phyloP scores from a whole-genome alignment of 2,113 vertebrate genomes.

The Procapra przewalskii region DNA sequence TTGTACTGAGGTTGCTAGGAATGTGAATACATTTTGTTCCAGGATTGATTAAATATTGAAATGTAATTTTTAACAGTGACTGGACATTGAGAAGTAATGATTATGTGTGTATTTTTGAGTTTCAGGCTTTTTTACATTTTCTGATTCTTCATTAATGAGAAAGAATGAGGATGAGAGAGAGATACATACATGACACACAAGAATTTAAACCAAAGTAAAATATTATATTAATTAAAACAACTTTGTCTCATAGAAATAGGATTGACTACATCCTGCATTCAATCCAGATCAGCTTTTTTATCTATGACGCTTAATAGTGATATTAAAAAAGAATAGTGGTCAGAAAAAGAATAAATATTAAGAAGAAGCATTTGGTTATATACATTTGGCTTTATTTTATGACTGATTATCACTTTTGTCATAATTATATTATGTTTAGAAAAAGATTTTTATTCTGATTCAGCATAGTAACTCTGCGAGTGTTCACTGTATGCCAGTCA shows the following conservation, averaged over 20 bases:
- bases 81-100: constrained; percentile 38
- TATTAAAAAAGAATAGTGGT: background rate
- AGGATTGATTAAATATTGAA: constrained; percentile 57
- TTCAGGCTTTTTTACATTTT: constrained; percentile 46
- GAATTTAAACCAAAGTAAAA: constrained; percentile 21
- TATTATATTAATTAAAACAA: background rate
- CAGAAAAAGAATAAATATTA: background rate
- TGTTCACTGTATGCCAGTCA: background rate
- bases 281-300: background rate
- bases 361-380: background rate
- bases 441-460: background rate
- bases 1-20: constrained; percentile 34
- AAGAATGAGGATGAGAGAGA: background rate
- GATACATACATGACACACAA: no score
- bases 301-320: background rate
- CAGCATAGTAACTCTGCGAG: background rate
- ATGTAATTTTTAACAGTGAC: constrained; percentile 58
- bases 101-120: background rate
- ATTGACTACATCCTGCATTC: background rate
- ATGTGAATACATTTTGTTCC: constrained; percentile 14
- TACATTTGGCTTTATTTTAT: constrained; percentile 15
- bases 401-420: background rate
- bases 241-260: background rate
- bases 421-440: background rate
- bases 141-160: constrained; percentile 23